Percentiles rank a stretch among this genome's conserved stretches.
Conservation (phyloP, 2,888 invertebrate genomes). For the Microctonus brassicae region DNA sequence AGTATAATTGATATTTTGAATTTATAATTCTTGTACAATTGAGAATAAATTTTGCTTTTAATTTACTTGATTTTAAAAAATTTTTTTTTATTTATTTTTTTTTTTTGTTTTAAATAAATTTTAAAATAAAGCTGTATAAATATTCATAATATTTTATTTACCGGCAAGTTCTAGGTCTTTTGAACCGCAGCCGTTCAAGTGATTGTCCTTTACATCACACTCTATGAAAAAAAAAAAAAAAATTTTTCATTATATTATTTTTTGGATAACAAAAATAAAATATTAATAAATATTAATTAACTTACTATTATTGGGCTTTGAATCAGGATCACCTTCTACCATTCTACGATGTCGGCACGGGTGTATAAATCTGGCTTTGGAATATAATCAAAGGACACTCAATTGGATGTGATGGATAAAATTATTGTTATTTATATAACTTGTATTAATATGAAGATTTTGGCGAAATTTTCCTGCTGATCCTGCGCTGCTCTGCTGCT, state of each 20-base stretch:
- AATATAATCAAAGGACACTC: slow-evolving; percentile 51
- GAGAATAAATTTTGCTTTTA: too few species aligned
- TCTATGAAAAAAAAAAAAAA: slow-evolving; percentile 70
- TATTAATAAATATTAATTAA: slow-evolving; percentile 51
- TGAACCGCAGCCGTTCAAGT: slow-evolving; percentile 83
- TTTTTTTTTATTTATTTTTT: too few species aligned
- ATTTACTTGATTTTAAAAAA: too few species aligned
- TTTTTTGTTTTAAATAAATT: too few species aligned
- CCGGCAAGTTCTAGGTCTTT: slow-evolving; percentile 79
- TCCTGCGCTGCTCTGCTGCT: slow-evolving; percentile 67
- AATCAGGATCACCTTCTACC: slow-evolving; percentile 90
- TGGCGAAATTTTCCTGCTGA: slow-evolving; percentile 65
- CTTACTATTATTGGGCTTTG: slow-evolving; percentile 84
- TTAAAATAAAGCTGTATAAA: too few species aligned
- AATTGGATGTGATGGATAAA: slow-evolving; percentile 40
- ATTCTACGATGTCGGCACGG: slow-evolving; percentile 78
- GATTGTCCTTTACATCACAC: slow-evolving; percentile 90
- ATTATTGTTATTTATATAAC: slow-evolving; percentile 46
- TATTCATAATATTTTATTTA: slow-evolving; percentile 57
- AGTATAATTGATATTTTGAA: neutral
- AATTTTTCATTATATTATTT: neutral
- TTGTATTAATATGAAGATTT: slow-evolving; percentile 47
- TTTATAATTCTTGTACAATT: slow-evolving; percentile 1
- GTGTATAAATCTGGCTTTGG: slow-evolving; percentile 63
- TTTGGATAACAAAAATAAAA: too few species aligned